Evolutionary conservation across 2,113 vertebrate genomes (phyloP).

Genomic region (Mirounga angustirostris): DNA sequence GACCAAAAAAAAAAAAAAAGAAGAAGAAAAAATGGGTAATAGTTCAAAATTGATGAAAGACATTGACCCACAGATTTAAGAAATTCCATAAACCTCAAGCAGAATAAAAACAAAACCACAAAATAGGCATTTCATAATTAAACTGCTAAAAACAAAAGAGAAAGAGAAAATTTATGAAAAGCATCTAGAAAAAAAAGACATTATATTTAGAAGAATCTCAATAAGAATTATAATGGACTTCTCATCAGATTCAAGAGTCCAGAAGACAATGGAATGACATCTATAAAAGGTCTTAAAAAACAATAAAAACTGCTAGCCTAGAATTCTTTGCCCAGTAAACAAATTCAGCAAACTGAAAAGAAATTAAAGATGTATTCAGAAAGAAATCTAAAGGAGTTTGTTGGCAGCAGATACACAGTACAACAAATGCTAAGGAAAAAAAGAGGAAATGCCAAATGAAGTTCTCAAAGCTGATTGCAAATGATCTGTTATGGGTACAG

Average conservation of each 20-base stretch:
- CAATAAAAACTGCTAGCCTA: background rate
- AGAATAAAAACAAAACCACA: constrained; percentile 6
- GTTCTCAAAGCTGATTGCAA: background rate
- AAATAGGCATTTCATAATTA: background rate
- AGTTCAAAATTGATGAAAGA: background rate
- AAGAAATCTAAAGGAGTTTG: background rate
- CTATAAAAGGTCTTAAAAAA: background rate
- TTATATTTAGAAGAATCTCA: background rate
- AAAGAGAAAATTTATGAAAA: background rate
- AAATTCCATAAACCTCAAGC: background rate
- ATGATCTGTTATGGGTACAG: background rate
- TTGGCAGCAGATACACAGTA: background rate
- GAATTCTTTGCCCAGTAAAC: background rate
- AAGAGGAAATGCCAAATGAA: background rate
- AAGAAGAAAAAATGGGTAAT: background rate
- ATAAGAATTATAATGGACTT: background rate
- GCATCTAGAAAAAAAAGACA: background rate
- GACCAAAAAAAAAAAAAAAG: background rate
- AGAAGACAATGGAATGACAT: background rate
- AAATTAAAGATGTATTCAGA: background rate
- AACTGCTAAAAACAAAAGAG: background rate
- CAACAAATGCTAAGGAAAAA: background rate
- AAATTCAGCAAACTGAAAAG: background rate
- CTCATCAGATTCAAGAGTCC: background rate
- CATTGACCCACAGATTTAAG: background rate